Conservation (phyloP, 2,113 vertebrate species). For the Canis aureus region DNA sequence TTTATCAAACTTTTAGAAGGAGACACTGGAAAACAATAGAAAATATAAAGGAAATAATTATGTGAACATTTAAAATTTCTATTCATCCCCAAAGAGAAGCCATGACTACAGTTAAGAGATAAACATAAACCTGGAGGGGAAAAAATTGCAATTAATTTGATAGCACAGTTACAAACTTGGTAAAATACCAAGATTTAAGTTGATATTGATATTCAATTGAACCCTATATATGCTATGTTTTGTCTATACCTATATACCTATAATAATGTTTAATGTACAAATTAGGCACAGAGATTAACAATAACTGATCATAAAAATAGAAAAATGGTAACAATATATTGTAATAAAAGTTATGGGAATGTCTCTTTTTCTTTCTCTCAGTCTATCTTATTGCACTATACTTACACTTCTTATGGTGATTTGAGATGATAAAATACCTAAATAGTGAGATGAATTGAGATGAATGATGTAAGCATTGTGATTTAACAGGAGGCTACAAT, state of each 20-base stretch:
- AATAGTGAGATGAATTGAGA: neutral
- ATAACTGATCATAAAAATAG: neutral
- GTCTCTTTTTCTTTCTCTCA: neutral
- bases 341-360: neutral
- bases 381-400: neutral
- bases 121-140: neutral
- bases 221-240: neutral
- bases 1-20: constrained; percentile 16
- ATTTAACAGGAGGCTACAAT: neutral
- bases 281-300: neutral
- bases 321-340: neutral
- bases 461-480: neutral
- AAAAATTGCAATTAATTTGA: neutral
- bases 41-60: neutral
- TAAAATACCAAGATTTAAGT: constrained; percentile 15
- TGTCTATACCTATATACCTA: neutral
- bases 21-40: neutral
- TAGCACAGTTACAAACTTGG: neutral
- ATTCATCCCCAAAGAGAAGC: neutral
- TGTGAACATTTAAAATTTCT: neutral
- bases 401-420: neutral
- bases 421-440: neutral
- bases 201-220: neutral
- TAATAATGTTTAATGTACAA: neutral
- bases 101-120: neutral